Conservation (phyloP, 2,113 vertebrate genomes). For the Chunga burmeisteri region DNA sequence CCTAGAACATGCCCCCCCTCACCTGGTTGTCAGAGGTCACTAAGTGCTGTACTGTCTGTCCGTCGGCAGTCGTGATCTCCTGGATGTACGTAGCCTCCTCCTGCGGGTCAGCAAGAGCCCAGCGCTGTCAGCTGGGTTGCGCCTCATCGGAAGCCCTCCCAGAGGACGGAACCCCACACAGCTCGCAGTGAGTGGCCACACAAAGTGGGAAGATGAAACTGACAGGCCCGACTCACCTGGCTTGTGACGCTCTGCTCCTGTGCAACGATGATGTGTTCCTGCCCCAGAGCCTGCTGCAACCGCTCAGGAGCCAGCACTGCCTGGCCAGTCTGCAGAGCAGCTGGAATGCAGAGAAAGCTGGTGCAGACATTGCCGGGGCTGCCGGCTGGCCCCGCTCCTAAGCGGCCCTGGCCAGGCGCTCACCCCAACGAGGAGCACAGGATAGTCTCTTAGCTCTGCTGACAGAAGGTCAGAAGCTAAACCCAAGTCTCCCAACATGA, state of each 20-base stretch:
- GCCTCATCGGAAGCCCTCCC: accelerated
- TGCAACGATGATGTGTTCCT: slow-evolving; percentile 92
- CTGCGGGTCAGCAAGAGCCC: slow-evolving; percentile 56
- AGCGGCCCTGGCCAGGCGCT: neutral
- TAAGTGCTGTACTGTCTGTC: slow-evolving; percentile 93
- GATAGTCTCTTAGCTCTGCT: neutral
- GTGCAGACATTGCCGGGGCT: neutral
- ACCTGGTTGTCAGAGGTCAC: slow-evolving; percentile 94
- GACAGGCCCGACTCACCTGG: slow-evolving; percentile 75
- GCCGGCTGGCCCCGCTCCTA: accelerated
- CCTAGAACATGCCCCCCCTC: neutral
- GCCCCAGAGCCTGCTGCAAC: slow-evolving; percentile 86
- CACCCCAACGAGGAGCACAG: accelerated
- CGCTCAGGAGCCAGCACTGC: slow-evolving; percentile 82
- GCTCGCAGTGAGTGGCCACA: accelerated
- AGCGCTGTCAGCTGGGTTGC: accelerated
- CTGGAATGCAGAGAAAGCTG: neutral
- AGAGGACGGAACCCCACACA: no score
- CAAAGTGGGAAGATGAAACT: neutral
- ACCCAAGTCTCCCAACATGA: neutral
- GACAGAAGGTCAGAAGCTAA: neutral
- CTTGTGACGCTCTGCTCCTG: slow-evolving; percentile 86
- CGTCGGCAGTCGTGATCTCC: slow-evolving; percentile 93
- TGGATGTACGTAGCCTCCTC: slow-evolving; percentile 94
- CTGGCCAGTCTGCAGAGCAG: slow-evolving; percentile 85